phyloP scores from a whole-genome alignment of 1,140 invertebrate genomes.

The Lasioglossum baleicum region DNA sequence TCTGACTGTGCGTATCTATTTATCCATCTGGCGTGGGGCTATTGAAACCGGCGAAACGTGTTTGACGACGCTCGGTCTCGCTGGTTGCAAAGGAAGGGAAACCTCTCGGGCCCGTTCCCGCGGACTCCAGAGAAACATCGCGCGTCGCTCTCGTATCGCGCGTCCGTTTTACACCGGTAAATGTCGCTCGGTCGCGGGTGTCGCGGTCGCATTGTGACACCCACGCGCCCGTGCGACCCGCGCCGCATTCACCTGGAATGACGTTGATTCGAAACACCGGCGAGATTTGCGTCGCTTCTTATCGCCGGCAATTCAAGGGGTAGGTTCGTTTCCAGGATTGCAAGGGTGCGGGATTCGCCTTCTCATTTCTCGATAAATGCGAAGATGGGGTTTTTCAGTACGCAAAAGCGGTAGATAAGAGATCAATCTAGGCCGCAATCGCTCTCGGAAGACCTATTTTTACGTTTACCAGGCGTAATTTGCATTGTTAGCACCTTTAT shows the following conservation, averaged over 20 bases:
- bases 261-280: not conserved
- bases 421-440: too few species aligned
- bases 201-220: constrained; percentile 5
- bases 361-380: too few species aligned
- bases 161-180: not conserved
- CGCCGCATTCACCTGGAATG: not conserved
- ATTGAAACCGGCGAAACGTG: constrained; percentile 29
- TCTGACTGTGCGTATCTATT: constrained; percentile 19
- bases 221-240: not conserved
- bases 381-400: too few species aligned
- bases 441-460: too few species aligned
- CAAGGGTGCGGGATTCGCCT: too few species aligned
- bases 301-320: too few species aligned
- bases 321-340: too few species aligned
- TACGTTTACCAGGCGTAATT: too few species aligned
- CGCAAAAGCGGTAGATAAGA: too few species aligned
- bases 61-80: not conserved
- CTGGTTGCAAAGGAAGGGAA: not conserved
- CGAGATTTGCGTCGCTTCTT: constrained; percentile 6
- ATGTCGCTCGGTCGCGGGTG: not conserved
- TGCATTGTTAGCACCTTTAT: too few species aligned
- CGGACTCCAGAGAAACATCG: not conserved
- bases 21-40: constrained; percentile 10
- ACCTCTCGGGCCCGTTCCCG: not conserved
- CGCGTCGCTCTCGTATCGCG: not conserved